Evolutionary conservation across 2,113 vertebrate genomes (phyloP).

Genomic region (Dicaeum eximium): DNA sequence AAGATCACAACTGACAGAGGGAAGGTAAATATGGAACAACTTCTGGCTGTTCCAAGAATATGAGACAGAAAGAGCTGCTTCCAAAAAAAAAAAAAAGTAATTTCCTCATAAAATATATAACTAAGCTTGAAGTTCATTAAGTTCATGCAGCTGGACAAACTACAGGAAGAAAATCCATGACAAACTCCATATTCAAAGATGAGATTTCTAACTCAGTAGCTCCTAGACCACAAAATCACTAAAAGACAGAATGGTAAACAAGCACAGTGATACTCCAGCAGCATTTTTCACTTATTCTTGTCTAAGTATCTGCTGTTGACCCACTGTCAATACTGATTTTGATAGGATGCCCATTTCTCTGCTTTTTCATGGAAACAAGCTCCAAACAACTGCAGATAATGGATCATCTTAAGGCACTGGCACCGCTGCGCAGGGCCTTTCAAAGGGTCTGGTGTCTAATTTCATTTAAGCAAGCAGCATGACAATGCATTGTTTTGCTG

Average conservation of each 20-base stretch:
- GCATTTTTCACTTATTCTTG: not conserved
- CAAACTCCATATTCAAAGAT: not conserved
- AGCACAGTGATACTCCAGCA: not conserved
- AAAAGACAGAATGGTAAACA: not conserved
- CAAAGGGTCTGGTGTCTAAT: not conserved
- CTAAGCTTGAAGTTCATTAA: not conserved
- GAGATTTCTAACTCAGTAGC: not conserved
- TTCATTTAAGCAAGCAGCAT: not conserved
- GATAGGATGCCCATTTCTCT: not conserved
- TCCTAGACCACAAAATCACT: not conserved
- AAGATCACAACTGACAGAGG: not conserved
- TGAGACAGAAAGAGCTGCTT: not conserved
- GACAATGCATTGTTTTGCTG: not conserved
- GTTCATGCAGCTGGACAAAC: not conserved
- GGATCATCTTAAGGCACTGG: not conserved
- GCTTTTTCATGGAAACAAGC: not conserved
- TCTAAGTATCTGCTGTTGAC: not conserved
- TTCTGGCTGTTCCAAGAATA: not conserved
- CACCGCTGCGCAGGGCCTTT: not conserved
- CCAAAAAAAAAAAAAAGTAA: not conserved
- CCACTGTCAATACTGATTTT: not conserved
- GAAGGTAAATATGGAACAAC: not conserved
- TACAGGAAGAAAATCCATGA: not conserved
- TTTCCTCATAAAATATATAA: not conserved
- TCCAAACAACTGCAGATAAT: not conserved